Percentiles rank a stretch among this genome's conserved stretches.
Conservation (phyloP, 1,140 invertebrate genomes). For the Zophobas atratus region DNA sequence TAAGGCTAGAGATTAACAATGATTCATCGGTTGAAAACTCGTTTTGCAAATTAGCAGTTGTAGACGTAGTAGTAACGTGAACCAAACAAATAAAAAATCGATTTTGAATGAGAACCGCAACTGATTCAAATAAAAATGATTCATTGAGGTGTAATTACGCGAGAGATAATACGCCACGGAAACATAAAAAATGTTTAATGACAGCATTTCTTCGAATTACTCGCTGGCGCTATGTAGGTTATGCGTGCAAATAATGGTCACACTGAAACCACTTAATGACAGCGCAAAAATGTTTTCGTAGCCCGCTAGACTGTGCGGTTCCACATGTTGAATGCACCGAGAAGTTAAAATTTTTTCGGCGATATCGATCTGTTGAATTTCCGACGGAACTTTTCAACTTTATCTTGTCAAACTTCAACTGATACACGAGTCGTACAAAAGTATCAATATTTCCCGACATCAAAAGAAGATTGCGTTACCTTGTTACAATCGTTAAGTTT, state of each 20-base stretch:
- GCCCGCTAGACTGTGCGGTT: neutral
- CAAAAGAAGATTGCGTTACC: constrained; percentile 20
- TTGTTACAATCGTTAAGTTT: constrained; percentile 17
- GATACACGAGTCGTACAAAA: neutral
- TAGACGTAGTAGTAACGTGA: neutral
- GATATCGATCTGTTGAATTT: too few species aligned
- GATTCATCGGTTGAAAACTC: neutral
- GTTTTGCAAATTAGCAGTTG: neutral
- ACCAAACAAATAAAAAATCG: neutral
- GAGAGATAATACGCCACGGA: too few species aligned
- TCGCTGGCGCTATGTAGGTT: too few species aligned
- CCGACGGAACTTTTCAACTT: neutral
- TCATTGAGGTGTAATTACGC: too few species aligned
- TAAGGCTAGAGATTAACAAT: neutral
- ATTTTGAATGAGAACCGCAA: neutral
- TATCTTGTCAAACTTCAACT: neutral
- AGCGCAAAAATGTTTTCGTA: neutral
- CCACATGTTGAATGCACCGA: neutral
- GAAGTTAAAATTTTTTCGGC: too few species aligned
- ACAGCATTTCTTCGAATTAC: too few species aligned
- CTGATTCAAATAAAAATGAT: neutral
- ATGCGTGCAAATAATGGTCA: neutral
- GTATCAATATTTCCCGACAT: constrained; percentile 13
- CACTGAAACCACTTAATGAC: neutral
- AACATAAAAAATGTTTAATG: too few species aligned